phyloP scores from a whole-genome alignment of 2,113 vertebrate genomes.

The Centropristis striata region DNA sequence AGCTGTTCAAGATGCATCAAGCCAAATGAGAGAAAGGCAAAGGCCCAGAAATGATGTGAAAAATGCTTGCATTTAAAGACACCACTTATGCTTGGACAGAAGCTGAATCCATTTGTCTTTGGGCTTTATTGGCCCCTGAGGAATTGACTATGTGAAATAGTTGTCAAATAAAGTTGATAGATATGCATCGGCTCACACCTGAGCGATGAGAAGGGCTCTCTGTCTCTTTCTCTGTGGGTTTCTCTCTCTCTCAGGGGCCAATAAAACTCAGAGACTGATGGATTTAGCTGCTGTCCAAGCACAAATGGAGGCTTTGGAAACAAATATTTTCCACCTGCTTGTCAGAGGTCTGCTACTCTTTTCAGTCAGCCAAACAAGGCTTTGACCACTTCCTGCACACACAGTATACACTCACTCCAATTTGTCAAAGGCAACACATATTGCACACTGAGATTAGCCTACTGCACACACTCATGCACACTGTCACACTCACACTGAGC shows the following conservation, averaged over 20 bases:
- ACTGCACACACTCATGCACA: neutral
- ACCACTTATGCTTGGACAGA: conserved; percentile 1
- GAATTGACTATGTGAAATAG: conserved; percentile 23
- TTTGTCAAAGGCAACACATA: conserved; percentile 36
- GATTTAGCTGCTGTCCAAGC: conserved; percentile 24
- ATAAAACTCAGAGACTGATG: conserved; percentile 38
- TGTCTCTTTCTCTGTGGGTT: conserved; percentile 19
- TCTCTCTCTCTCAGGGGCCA: conserved; percentile 25
- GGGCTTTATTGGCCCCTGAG: conserved; percentile 19
- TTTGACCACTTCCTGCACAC: conserved; percentile 56
- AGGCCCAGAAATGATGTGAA: neutral
- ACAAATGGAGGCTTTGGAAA: conserved; percentile 37
- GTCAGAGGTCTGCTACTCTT: conserved; percentile 31
- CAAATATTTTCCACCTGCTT: conserved; percentile 14
- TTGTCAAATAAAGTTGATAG: conserved; percentile 62
- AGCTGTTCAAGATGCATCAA: conserved; percentile 30
- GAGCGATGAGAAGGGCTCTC: conserved; percentile 17
- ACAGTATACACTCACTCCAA: neutral
- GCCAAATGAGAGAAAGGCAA: conserved; percentile 16
- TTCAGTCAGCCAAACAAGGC: conserved; percentile 26
- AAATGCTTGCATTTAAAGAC: conserved; percentile 28
- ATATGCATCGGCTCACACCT: conserved; percentile 28
- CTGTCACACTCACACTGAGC: conserved; percentile 2
- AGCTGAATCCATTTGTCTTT: conserved; percentile 35
- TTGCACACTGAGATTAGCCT: conserved; percentile 9